Base-by-base conservation (phyloP, 2,888 invertebrate species). In the Anticlea derivata region DNA sequence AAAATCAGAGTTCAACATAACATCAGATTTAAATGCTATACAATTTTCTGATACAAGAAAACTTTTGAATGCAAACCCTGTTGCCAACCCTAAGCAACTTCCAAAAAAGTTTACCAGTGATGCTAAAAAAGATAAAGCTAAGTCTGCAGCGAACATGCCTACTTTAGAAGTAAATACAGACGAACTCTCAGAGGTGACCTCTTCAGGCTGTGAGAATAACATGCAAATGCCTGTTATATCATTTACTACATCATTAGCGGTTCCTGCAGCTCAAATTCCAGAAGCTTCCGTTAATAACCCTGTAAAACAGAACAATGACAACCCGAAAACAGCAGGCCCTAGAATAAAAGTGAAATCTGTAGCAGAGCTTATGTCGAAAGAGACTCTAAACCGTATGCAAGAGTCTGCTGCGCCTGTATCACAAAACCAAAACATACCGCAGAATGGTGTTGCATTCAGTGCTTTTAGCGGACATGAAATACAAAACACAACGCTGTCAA, bases 311-410 rank as follows among this genome's bases (percentile, higher is more conserved):
- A 41, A 13, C 46, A 48, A 50, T 26, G 53, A 58, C 12, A 41
- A 23, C 5, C 35, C 35, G 46, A 55, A 52, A 11, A 26, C 48
- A 30, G 24, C 48, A 30, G 39, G 51, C 5, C 84, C 86, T 6
- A 73, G 83, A 62, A 86, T 89, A 41, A 89, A 88, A 75, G 86
- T 89, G 0, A 89, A 88, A 60, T 78, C 86, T 24, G 78, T 66
- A 24, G 71, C 83, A 8, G 85, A 88, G 55, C 68, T 89, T 35
- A 83, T 88, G 86, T 70, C 86, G 1, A 65, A 68, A 40, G 69
- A 61, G 50, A 65, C 62, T 35, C 62, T 78, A 13, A 68, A 63
- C 33, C 58, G 48, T 55, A 63, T 54, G 65, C 53, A 39, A 6
- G 27, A 41, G n/a, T 31, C 51, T 55, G 58, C 29, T 2, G 7